Evolutionary conservation across 2,113 vertebrate species (phyloP).

Genomic region (Rhinolophus ferrumequinum): DNA sequence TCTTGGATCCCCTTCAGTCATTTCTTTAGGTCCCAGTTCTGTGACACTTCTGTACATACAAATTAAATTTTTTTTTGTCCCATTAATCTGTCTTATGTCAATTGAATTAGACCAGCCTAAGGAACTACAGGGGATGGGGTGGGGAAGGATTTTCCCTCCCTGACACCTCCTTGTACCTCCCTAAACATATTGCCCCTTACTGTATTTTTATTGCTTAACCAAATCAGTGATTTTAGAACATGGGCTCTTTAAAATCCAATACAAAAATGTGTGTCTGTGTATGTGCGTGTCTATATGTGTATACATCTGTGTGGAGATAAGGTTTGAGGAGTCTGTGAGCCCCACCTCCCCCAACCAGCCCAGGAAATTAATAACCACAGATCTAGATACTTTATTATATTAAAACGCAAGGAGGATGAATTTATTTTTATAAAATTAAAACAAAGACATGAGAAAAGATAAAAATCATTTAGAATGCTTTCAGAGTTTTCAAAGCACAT

Average conservation of each 20-base stretch:
- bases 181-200: neutral
- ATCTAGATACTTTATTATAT: neutral
- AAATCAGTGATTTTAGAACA: neutral
- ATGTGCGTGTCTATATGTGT: neutral
- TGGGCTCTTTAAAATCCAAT: neutral
- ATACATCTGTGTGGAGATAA: neutral
- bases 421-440: conserved; percentile 40
- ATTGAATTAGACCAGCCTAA: neutral
- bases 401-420: neutral
- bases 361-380: neutral
- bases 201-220: neutral
- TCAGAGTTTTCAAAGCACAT: neutral
- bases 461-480: conserved; percentile 17
- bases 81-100: neutral
- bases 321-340: neutral
- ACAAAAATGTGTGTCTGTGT: neutral
- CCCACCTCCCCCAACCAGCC: neutral
- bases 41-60: neutral
- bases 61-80: neutral
- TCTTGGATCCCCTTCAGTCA: neutral
- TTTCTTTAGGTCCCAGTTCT: neutral
- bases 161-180: neutral
- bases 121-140: neutral
- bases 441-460: neutral
- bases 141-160: neutral